Evolutionary conservation across 2,888 invertebrate genomes (phyloP).

Genomic region (Dexiosoma caninum): DNA sequence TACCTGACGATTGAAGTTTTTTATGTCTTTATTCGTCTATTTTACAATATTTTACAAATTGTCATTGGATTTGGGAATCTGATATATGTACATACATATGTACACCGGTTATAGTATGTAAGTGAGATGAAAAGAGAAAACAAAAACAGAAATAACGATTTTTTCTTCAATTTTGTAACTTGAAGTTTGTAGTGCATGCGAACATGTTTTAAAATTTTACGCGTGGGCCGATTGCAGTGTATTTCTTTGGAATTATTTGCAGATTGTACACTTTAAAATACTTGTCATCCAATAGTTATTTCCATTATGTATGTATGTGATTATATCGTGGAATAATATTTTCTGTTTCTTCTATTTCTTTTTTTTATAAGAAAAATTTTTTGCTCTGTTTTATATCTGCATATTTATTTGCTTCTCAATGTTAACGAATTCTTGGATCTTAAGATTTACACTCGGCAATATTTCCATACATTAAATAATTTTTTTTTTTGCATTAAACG

Average conservation of each 20-base stretch:
- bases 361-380: not conserved
- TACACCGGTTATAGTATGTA: slow-evolving; percentile 31
- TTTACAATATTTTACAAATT: not conserved
- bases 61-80: not conserved
- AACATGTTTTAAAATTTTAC: slow-evolving; percentile 20
- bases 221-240: slow-evolving; percentile 57
- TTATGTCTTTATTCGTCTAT: not conserved
- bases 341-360: slow-evolving; percentile 5
- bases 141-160: not conserved
- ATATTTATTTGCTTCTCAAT: slow-evolving; percentile 29
- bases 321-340: slow-evolving; percentile 47
- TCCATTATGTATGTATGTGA: slow-evolving; percentile 47
- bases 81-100: too few species aligned
- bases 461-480: not conserved
- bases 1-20: too few species aligned
- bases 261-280: slow-evolving; percentile 49
- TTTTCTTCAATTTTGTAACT: not conserved
- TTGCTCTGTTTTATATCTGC: not conserved
- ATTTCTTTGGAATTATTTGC: slow-evolving; percentile 56
- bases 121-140: slow-evolving; percentile 1
- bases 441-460: slow-evolving; percentile 31
- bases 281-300: slow-evolving; percentile 56
- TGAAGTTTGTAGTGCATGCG: not conserved
- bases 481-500: not conserved
- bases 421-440: slow-evolving; percentile 53